phyloP scores from a whole-genome alignment of 2,888 invertebrate genomes.

The Dioctria linearis region DNA sequence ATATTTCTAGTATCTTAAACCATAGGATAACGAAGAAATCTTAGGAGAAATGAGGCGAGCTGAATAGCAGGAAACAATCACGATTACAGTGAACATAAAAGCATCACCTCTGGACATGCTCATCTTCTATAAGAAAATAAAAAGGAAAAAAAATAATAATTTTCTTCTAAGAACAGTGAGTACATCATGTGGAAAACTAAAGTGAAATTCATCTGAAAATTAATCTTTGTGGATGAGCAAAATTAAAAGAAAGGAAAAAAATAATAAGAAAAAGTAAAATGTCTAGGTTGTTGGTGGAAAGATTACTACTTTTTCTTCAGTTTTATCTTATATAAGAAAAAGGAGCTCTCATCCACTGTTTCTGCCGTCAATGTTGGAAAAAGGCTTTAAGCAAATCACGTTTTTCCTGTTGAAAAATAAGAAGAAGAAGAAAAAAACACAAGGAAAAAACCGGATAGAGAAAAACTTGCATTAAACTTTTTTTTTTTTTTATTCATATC shows the following conservation, averaged over 20 bases:
- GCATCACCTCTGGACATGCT: conserved; percentile 22
- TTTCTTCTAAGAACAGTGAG: background rate
- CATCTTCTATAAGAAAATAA: background rate
- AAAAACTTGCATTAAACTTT: conserved; percentile 50
- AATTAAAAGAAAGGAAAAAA: conserved; percentile 30
- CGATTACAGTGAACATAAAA: background rate
- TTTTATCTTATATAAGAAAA: background rate
- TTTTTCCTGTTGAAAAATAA: conserved; percentile 16
- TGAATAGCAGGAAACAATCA: conserved; percentile 1
- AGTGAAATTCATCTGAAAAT: conserved; percentile 49
- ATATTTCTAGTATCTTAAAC: background rate
- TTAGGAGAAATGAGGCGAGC: conserved; percentile 16
- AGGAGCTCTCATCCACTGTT: background rate
- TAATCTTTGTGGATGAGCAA: conserved; percentile 42
- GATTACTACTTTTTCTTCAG: too few relatives aligned
- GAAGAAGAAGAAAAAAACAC: background rate
- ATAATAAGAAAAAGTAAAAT: background rate
- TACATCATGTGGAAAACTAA: conserved; percentile 16
- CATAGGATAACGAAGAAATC: background rate
- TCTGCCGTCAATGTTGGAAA: conserved; percentile 16
- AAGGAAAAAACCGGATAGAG: background rate
- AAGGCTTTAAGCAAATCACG: conserved; percentile 13
- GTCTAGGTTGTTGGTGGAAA: background rate
- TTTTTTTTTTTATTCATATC: background rate
- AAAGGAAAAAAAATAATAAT: too few relatives aligned